These are phyloP conservation scores for Drosophila kuntzei DNA, from an alignment of 2,888 invertebrate species.

Conservation along the genomic window DNA sequence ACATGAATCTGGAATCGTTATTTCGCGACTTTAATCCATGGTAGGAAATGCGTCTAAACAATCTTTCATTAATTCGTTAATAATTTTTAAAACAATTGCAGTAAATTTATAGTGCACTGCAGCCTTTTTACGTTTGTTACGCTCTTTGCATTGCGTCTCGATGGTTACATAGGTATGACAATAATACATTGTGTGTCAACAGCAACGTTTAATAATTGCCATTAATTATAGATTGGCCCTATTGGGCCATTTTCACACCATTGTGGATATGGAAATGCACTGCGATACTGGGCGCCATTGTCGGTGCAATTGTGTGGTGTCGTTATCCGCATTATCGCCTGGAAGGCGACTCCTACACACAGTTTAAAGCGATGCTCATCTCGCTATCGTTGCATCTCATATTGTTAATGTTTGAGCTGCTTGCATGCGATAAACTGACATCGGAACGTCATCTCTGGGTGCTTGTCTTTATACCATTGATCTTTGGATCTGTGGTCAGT, in stretches of 20 bases:
- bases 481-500: conserved; percentile 98
- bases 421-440: conserved; percentile 97
- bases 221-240: conserved; percentile 91
- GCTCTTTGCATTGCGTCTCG: conserved; percentile 95
- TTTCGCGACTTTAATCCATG: conserved; percentile 97
- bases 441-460: conserved; percentile 92
- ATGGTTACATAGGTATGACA: conserved; percentile 89
- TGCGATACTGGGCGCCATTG: conserved; percentile 94
- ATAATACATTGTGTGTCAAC: not conserved
- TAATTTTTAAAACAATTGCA: conserved; percentile 86
- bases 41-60: conserved; percentile 86
- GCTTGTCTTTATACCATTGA: conserved; percentile 96
- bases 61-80: not conserved
- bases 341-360: conserved; percentile 98
- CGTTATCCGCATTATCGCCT: conserved; percentile 97
- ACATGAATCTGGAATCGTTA: conserved; percentile 94
- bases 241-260: conserved; percentile 98
- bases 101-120: conserved; percentile 98
- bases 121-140: conserved; percentile 96
- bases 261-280: conserved; percentile 98
- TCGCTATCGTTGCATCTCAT: conserved; percentile 97
- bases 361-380: conserved; percentile 99
- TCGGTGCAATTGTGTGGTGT: conserved; percentile 98
- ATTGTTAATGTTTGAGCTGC: conserved; percentile 97
- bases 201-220: not conserved